These are phyloP conservation scores for Sweltsa coloradensis DNA, from an alignment of 1,140 invertebrate species.

Conservation along the genomic window DNA sequence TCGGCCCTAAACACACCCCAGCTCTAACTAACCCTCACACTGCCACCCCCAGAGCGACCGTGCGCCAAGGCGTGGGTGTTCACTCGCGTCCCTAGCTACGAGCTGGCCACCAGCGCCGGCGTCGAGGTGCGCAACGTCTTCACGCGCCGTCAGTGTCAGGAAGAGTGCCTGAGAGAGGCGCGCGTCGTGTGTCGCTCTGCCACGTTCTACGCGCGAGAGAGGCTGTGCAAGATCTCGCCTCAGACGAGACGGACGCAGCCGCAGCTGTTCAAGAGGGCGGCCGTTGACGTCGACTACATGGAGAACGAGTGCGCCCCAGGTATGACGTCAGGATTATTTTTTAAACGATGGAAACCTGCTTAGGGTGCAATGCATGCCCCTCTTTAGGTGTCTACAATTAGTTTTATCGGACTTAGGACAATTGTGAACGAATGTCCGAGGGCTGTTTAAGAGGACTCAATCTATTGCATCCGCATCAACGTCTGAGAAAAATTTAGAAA, in stretches of 20 bases:
- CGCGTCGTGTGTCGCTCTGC: slow-evolving; percentile 33
- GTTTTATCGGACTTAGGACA: too few relatives aligned
- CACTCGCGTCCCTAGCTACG: slow-evolving; percentile 34
- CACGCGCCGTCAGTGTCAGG: slow-evolving; percentile 31
- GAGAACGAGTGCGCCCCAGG: slow-evolving; percentile 38
- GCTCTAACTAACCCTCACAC: slow-evolving; percentile 8
- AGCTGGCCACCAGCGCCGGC: slow-evolving; percentile 28
- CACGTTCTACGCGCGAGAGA: slow-evolving; percentile 28
- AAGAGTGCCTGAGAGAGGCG: slow-evolving; percentile 29
- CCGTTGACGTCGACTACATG: slow-evolving; percentile 34
- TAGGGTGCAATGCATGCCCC: too few relatives aligned
- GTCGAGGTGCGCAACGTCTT: slow-evolving; percentile 28
- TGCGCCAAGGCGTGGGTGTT: slow-evolving; percentile 38
- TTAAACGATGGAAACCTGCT: too few relatives aligned
- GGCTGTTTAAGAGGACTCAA: too few relatives aligned
- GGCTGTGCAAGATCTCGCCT: slow-evolving; percentile 31
- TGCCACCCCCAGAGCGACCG: slow-evolving; percentile 26
- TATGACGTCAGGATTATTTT: too few relatives aligned
- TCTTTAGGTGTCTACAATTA: too few relatives aligned
- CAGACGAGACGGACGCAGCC: slow-evolving; percentile 33
- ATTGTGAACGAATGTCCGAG: too few relatives aligned
- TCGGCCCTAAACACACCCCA: too few relatives aligned
- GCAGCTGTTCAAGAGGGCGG: slow-evolving; percentile 26
- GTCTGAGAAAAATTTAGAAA: too few relatives aligned
- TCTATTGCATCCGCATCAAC: too few relatives aligned